phyloP scores from a whole-genome alignment of 2,888 invertebrate genomes.

The Callosobruchus maculatus region DNA sequence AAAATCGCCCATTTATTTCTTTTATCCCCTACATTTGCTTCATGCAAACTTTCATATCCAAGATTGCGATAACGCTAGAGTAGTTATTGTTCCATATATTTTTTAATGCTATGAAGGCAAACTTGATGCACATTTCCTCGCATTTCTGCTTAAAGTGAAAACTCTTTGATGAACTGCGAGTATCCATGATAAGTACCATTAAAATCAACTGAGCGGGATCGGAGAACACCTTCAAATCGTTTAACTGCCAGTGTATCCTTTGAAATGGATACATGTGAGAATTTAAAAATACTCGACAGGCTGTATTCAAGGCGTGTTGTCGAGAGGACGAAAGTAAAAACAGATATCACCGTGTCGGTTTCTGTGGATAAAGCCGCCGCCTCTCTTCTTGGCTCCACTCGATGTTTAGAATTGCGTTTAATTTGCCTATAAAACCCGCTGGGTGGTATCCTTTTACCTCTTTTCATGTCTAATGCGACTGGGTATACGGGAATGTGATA shows the following conservation, averaged over 20 bases:
- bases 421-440: background rate
- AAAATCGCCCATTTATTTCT: too few species aligned
- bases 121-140: too few species aligned
- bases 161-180: too few species aligned
- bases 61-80: too few species aligned
- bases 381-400: background rate
- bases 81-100: too few species aligned
- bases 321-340: background rate
- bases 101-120: too few species aligned
- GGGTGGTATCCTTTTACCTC: background rate
- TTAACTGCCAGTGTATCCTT: conserved; percentile 23
- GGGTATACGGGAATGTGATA: background rate
- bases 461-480: background rate
- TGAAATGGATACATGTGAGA: conserved; percentile 31
- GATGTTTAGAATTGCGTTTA: background rate
- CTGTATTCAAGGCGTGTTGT: conserved; percentile 23
- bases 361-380: background rate
- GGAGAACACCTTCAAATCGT: background rate
- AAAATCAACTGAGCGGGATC: background rate
- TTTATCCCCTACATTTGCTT: too few species aligned
- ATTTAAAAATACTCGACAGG: conserved; percentile 23
- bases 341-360: background rate
- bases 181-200: too few species aligned
- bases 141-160: too few species aligned
- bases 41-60: too few species aligned